phyloP scores from a whole-genome alignment of 2,888 invertebrate species.

The Onchidella celtica region DNA sequence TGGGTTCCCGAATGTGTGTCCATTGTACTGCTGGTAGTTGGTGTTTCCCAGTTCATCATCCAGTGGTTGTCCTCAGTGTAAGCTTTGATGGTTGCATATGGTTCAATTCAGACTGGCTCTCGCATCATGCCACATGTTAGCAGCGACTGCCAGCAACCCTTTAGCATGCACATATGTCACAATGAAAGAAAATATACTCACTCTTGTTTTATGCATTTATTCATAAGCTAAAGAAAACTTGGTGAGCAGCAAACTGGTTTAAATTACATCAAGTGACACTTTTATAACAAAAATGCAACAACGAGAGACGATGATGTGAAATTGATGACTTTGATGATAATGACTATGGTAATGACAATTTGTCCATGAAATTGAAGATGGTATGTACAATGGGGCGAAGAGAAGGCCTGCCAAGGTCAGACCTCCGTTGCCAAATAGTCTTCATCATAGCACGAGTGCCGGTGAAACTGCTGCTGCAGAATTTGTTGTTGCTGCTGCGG shows the following conservation, averaged over 20 bases:
- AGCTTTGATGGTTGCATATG: too few species aligned
- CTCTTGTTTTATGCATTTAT: too few species aligned
- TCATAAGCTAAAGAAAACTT: background rate
- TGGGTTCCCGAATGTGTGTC: too few species aligned
- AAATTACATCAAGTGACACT: constrained; percentile 5
- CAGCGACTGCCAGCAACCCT: too few species aligned
- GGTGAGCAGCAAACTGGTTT: constrained; percentile 19
- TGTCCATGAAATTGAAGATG: constrained; percentile 5
- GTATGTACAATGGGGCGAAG: constrained; percentile 4
- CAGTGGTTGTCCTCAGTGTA: too few species aligned
- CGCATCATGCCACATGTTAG: too few species aligned
- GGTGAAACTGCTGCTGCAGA: constrained; percentile 17
- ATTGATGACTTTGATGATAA: background rate
- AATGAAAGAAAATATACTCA: background rate
- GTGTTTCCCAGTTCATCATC: too few species aligned
- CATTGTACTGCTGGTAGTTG: too few species aligned
- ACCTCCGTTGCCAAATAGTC: constrained; percentile 54
- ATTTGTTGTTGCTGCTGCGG: constrained; percentile 40
- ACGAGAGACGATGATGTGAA: background rate
- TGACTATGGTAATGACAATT: background rate
- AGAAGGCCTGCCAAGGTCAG: background rate
- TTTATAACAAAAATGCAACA: background rate
- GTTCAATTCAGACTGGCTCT: too few species aligned
- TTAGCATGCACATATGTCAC: background rate
- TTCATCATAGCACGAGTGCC: constrained; percentile 48